phyloP scores from a whole-genome alignment of 2,888 invertebrate genomes.

The Volucella bombylans region DNA sequence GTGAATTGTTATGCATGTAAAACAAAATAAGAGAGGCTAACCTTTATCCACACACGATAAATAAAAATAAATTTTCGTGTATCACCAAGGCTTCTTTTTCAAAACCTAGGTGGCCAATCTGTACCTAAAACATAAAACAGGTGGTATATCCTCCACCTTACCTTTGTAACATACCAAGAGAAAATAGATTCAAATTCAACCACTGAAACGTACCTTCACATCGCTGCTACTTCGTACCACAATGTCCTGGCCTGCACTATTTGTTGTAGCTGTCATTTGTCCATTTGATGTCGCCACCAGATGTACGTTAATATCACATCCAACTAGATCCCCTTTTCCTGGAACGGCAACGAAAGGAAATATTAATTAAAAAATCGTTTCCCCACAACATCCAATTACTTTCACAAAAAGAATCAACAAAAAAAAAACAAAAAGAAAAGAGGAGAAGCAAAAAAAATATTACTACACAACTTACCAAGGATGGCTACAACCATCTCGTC shows the following conservation, averaged over 20 bases:
- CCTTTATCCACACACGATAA: too few species aligned
- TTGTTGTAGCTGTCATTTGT: constrained; percentile 84
- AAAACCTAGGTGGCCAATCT: too few species aligned
- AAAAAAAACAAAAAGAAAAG: not conserved
- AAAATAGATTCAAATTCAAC: not conserved
- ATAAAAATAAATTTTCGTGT: too few species aligned
- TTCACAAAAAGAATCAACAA: constrained; percentile 6
- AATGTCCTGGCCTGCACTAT: constrained; percentile 86
- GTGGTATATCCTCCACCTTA: not conserved
- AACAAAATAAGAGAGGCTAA: too few species aligned
- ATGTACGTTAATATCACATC: constrained; percentile 94
- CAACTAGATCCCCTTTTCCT: constrained; percentile 98
- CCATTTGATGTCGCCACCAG: constrained; percentile 87
- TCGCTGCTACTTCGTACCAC: constrained; percentile 97
- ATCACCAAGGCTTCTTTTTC: too few species aligned
- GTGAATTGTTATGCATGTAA: too few species aligned
- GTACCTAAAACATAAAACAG: not conserved
- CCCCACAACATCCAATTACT: constrained; percentile 20
- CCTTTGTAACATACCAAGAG: not conserved
- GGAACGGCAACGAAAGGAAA: constrained; percentile 56
- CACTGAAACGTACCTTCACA: constrained; percentile 85
- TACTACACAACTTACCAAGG: constrained; percentile 88
- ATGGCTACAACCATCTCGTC: constrained; percentile 98
- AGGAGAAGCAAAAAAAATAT: not conserved
- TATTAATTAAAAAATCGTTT: constrained; percentile 49